These are phyloP conservation scores for Drosophila triauraria DNA, from an alignment of 1,140 invertebrate species.

Conservation along the genomic window DNA sequence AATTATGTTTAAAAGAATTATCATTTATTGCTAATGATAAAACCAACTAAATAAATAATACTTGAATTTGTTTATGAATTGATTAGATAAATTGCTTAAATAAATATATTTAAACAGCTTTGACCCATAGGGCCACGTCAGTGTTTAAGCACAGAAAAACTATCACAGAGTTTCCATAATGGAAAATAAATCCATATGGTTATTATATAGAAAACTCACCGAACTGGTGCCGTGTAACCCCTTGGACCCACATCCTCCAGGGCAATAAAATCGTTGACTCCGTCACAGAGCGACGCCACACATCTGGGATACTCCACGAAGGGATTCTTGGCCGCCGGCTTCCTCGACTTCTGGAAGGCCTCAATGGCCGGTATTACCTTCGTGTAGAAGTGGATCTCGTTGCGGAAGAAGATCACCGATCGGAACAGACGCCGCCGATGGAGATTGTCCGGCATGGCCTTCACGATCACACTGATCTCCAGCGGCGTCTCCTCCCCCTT, in stretches of 20 bases:
- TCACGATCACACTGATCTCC: slow-evolving; percentile 86
- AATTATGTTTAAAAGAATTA: no score
- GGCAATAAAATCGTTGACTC: slow-evolving; percentile 88
- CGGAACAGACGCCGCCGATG: slow-evolving; percentile 88
- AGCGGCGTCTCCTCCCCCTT: slow-evolving; percentile 48
- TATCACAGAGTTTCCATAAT: slow-evolving; percentile 8
- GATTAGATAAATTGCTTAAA: not conserved
- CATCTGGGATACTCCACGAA: slow-evolving; percentile 87
- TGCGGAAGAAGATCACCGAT: slow-evolving; percentile 89
- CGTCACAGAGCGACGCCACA: slow-evolving; percentile 87
- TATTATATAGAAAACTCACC: slow-evolving; percentile 49
- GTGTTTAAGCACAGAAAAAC: not conserved
- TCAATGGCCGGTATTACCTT: slow-evolving; percentile 87
- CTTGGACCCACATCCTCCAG: slow-evolving; percentile 88
- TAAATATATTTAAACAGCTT: slow-evolving; percentile 10
- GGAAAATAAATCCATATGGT: no score
- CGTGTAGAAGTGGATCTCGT: slow-evolving; percentile 89
- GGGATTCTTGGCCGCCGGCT: slow-evolving; percentile 85
- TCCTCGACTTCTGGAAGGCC: slow-evolving; percentile 85
- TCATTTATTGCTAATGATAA: not conserved
- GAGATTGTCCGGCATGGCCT: slow-evolving; percentile 88
- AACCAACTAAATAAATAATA: slow-evolving; percentile 1
- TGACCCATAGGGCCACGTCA: not conserved
- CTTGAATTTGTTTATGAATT: not conserved
- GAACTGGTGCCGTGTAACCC: slow-evolving; percentile 85